Conservation (phyloP, 2,797 vertebrate species). For the Artibeus lituratus region DNA sequence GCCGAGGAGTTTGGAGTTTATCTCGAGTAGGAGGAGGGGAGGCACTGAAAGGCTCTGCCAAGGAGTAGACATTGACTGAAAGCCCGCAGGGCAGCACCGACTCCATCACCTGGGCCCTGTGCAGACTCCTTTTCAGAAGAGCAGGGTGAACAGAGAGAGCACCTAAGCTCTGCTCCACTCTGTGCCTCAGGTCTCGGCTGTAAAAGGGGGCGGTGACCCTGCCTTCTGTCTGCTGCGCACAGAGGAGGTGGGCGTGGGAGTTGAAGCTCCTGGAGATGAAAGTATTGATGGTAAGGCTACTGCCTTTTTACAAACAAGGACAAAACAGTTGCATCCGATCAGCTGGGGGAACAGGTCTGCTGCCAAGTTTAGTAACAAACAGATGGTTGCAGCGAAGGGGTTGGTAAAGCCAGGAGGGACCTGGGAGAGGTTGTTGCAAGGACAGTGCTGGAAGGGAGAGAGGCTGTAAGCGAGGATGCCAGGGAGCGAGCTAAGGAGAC, state of each 20-base stretch:
- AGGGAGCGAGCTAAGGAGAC: neutral
- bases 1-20: neutral
- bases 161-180: neutral
- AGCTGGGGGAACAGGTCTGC: conserved; percentile 36
- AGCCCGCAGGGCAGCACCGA: neutral
- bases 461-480: neutral
- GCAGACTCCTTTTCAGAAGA: neutral
- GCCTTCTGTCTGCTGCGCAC: neutral
- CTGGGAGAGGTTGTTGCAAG: conserved; percentile 54
- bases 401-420: conserved; percentile 18
- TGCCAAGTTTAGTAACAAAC: conserved; percentile 68
- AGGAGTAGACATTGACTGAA: neutral
- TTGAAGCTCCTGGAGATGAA: neutral
- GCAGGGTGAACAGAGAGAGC: neutral
- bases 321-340: conserved; percentile 15
- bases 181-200: neutral
- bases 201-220: neutral
- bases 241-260: neutral
- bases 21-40: neutral
- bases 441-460: neutral
- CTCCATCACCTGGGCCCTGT: neutral
- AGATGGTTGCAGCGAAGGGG: conserved; percentile 64
- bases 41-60: neutral
- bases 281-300: neutral
- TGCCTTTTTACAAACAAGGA: conserved; percentile 52